Evolutionary conservation across 1,140 invertebrate genomes (phyloP), one percentile per base, ranked within the genome.

Genomic region (Pomacea maculata): DNA sequence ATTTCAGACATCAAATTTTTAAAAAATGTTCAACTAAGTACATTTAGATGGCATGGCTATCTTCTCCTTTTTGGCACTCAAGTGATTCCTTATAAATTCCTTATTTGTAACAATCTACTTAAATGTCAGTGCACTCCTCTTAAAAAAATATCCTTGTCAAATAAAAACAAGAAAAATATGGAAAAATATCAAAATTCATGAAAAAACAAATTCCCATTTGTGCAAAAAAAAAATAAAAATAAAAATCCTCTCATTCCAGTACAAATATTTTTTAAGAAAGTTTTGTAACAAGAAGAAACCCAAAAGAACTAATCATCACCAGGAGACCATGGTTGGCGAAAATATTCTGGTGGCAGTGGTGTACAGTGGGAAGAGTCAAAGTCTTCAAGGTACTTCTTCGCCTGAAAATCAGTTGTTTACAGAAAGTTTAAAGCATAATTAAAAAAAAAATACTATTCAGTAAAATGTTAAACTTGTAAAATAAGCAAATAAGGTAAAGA

Each of bases 361-460:
- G 94, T 94, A 92, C 97, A 98, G 91, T 99, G 97, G 15, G 95
- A 95, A 0, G 96, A 95, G 84, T 95, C 94, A 87, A 95, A 97
- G 91, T 99, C 96, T 81, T 94, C 94, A 93, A 98, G 94, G 91
- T 98, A 95, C 88, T 95, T 95, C 45, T 92, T 92, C 73, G 95
- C 93, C 89, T 90, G 82, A 25, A 85, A 85, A 75, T 63, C 79
- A 72, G 80, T 4, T 4, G 34, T 45, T 45, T 45, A 45, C 34
- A 45, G 34, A 45, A 45, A 45, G 2, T 45, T 45, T 45, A 0
- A 45, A 45, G 34, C 34, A 45, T 45, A 45, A 45, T 45, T 1
- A 45, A 45, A 45, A 45, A 45, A 45, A 45, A 45, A 45, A 45
- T 45, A 45, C 34, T 45, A 4, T 6, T 45, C 34, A 45, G 34